A percentile compares a stretch with the other conserved stretches of the same genome.
phyloP scores from a whole-genome alignment of 1,140 invertebrate species.

The Papilio glaucus region DNA sequence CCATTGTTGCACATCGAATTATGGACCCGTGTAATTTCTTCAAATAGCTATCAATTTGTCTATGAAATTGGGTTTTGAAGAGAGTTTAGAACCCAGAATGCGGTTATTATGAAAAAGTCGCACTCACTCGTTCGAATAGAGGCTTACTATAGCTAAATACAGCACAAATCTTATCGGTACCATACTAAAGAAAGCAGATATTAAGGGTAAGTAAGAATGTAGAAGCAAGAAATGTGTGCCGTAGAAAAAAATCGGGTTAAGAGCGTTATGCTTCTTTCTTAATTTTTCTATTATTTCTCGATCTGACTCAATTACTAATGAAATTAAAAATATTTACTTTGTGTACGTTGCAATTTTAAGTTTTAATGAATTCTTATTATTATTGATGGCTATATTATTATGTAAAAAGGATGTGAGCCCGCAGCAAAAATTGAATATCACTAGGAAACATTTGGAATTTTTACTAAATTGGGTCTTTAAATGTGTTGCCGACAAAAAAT shows the following conservation, averaged over 20 bases:
- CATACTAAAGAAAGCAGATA: too few relatives aligned
- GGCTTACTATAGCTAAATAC: background rate
- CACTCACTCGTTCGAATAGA: background rate
- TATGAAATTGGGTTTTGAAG: slow-evolving; percentile 55
- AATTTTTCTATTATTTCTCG: background rate
- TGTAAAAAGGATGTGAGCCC: slow-evolving; percentile 6
- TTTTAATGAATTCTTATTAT: slow-evolving; percentile 28
- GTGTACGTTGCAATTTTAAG: background rate
- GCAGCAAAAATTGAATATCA: slow-evolving; percentile 42
- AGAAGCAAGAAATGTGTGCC: too few relatives aligned
- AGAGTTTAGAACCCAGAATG: background rate
- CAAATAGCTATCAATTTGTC: slow-evolving; percentile 66
- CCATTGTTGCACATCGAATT: slow-evolving; percentile 55
- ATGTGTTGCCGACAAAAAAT: slow-evolving; percentile 62
- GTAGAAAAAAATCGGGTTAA: too few relatives aligned
- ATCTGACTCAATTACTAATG: background rate
- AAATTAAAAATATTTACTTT: background rate
- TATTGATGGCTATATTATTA: slow-evolving; percentile 7
- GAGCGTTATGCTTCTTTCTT: too few relatives aligned
- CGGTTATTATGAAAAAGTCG: background rate
- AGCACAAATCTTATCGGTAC: background rate
- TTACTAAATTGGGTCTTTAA: slow-evolving; percentile 60
- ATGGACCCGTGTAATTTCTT: slow-evolving; percentile 69
- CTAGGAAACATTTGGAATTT: slow-evolving; percentile 65
- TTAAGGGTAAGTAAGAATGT: too few relatives aligned